Evolutionary conservation across 2,113 vertebrate genomes (phyloP), one percentile per base, ranked within the genome.

Genomic region (Takifugu flavidus): DNA sequence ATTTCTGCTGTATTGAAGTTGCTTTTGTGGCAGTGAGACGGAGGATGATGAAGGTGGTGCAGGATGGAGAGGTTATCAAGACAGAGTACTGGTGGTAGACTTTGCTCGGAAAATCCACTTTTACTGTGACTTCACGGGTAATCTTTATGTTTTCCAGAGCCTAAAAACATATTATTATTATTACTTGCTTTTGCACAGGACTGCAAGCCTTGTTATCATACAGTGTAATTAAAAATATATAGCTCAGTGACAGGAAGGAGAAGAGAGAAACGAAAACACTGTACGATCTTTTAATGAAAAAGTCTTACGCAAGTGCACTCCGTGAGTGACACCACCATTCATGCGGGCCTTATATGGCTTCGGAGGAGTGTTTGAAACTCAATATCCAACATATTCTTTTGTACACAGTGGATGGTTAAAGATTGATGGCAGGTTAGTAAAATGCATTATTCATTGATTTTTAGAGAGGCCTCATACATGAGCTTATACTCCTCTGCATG

Each of bases 391-490:
- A 74, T 83, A 78, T 81, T 86, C 81, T 88, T 47, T 82, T 79
- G 78, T 85, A 85, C 73, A 78, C 77, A 74, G 74, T 78, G 57
- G 66, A 78, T 83, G 70, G 73, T 91, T 87, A 91, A 92, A 88
- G 85, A 86, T 92, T 89, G 72, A 91, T 90, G 84, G 47, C 78
- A 81, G 74, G 81, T 90, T 90, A 89, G 85, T 91, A 88, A 88
- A 86, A 89, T 90, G 80, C 58, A 90, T 91, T 91, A 90, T 91
- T 90, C 54, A 91, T 88, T 69, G 64, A 74, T 83, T 81, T 84
- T 83, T 70, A 74, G 80, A 87, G 80, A 77, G 79, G 84, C 50
- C 78, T 77, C 67, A 44, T 82, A 73, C 74, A 64, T 15, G 63
- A 72, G 59, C 66, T 78, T 77, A 67, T 65, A 56, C 75, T 63